Percentiles rank a stretch among this genome's conserved stretches.
phyloP scores from a whole-genome alignment of 2,113 vertebrate species.

The Cisticola juncidis region DNA sequence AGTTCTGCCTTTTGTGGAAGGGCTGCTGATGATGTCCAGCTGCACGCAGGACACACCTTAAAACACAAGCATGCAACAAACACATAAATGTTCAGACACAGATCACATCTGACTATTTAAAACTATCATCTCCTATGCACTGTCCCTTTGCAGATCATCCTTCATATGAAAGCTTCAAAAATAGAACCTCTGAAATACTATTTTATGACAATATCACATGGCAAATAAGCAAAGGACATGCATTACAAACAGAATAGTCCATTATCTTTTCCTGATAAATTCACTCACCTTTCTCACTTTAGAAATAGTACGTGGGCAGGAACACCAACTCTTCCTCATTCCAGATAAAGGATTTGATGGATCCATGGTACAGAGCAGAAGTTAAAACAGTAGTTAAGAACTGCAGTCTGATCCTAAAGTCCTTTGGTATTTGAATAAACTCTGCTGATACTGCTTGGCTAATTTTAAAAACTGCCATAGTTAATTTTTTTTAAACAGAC shows the following conservation, averaged over 20 bases:
- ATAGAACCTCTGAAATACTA: background rate
- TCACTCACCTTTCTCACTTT: constrained; percentile 28
- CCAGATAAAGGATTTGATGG: constrained; percentile 46
- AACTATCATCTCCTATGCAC: background rate
- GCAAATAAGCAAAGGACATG: background rate
- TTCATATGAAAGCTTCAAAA: background rate
- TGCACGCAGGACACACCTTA: background rate
- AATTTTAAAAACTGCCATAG: constrained; percentile 53
- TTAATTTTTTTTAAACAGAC: constrained; percentile 61
- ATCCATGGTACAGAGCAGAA: constrained; percentile 27
- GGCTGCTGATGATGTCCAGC: background rate
- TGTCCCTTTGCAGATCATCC: background rate
- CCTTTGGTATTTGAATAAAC: constrained; percentile 43
- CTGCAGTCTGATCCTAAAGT: constrained; percentile 47
- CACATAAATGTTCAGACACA: background rate
- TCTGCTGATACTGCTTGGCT: constrained; percentile 59
- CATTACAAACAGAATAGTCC: background rate
- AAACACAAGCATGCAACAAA: background rate
- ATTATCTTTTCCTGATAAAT: background rate
- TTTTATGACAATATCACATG: background rate
- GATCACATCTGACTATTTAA: background rate
- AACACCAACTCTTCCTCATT: constrained; percentile 24
- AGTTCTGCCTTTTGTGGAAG: background rate
- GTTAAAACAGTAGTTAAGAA: constrained; percentile 36
- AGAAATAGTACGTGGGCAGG: background rate